Base-by-base conservation (phyloP, 2,797 vertebrate species). In the Cephalopachus bancanus region DNA sequence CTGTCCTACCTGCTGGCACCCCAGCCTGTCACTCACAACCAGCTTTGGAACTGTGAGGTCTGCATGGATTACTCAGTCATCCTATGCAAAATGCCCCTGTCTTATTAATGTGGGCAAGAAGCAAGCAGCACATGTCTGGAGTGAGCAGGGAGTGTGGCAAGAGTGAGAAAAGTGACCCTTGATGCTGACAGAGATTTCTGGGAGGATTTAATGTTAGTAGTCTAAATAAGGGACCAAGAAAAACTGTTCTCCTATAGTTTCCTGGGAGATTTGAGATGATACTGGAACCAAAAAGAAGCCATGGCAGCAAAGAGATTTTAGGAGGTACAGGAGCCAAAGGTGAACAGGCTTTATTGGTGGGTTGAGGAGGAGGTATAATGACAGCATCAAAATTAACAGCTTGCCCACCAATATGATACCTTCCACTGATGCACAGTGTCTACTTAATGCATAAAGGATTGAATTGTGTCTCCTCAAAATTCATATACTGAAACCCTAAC, bases 221-320 rank as follows among this genome's bases (percentile, higher is more conserved):
- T 74, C 44, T 92, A 84, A 92, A 79, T 79, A 37, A 51, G 11
- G 37, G 24, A 85, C 37, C 6, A 59, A 95, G 33, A 80, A 75
- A 78, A 79, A 19, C 22, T 51, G 3, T 87, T 74, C 37, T 85
- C 72, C 28, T 74, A 65, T 81, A 80, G 64, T 79, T 95, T 88
- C 74, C 81, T 71, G 49, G 62, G 71, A 78, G n/a, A 26, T 76
- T 95, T 83, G 44, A 84, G 30, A 88, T 93, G 26, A 64, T 75
- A 71, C 51, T 69, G 20, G 33, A 89, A 75, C 51, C 53, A 94
- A 87, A 57, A 79, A 44, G 78, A 88, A 91, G 59, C 33, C 11
- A 10, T 55, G 37, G 11, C 74, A 55, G 26, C 83, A 37, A 33
- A 84, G 83, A 91, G 55, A 85, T 57, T 92, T 62, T 72, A 93